Conservation (phyloP, 2,888 invertebrate species). For the Drosophila anceps region DNA sequence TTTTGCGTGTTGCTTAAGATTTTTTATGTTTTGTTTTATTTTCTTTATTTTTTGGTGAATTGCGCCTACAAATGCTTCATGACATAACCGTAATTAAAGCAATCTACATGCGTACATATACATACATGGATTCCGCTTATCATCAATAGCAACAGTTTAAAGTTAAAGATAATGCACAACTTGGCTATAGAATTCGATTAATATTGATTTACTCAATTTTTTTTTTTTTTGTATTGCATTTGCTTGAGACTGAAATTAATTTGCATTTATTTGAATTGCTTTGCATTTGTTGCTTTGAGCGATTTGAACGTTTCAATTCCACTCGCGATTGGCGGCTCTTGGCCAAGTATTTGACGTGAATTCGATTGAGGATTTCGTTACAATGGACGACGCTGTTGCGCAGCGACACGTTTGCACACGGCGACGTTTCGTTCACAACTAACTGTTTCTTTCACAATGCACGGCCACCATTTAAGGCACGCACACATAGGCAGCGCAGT, state of each 20-base stretch:
- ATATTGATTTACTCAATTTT: slow-evolving; percentile 7
- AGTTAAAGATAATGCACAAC: slow-evolving; percentile 43
- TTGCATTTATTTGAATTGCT: slow-evolving; percentile 28
- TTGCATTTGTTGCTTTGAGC: slow-evolving; percentile 38
- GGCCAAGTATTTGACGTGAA: slow-evolving; percentile 54
- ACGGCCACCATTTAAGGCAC: slow-evolving; percentile 33
- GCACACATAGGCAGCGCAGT: not conserved
- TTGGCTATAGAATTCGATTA: slow-evolving; percentile 30
- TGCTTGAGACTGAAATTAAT: slow-evolving; percentile 13
- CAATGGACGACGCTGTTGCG: slow-evolving; percentile 35
- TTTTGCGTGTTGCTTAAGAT: slow-evolving; percentile 14
- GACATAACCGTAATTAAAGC: slow-evolving; percentile 63
- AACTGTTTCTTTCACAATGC: slow-evolving; percentile 52
- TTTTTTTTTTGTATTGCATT: slow-evolving; percentile 9
- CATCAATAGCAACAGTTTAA: slow-evolving; percentile 43
- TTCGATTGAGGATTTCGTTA: slow-evolving; percentile 38
- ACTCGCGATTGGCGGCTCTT: slow-evolving; percentile 39
- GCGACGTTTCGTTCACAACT: slow-evolving; percentile 63
- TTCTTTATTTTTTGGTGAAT: slow-evolving; percentile 29
- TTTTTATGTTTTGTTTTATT: slow-evolving; percentile 10
- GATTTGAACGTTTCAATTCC: slow-evolving; percentile 39
- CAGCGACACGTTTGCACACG: slow-evolving; percentile 52
- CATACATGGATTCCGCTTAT: slow-evolving; percentile 21
- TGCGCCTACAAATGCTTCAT: slow-evolving; percentile 50
- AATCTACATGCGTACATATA: slow-evolving; percentile 20